A percentile compares a stretch with the other conserved stretches of the same genome.
Conservation (phyloP, 2,797 vertebrate species). For the Alauda arvensis region DNA sequence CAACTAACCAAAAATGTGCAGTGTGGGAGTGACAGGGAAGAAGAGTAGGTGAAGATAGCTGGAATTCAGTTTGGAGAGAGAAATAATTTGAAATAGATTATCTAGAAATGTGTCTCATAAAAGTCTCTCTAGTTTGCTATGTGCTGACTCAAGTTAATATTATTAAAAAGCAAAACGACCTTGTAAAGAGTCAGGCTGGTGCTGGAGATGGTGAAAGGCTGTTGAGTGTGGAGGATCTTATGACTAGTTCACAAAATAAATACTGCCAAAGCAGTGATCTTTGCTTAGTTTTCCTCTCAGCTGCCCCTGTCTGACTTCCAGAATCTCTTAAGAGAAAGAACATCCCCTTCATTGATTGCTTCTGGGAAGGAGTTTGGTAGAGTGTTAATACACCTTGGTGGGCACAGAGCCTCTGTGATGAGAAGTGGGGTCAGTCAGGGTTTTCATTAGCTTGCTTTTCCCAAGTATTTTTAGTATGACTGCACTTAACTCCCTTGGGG, state of each 20-base stretch:
- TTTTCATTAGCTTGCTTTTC: conserved; percentile 14
- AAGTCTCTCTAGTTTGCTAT: conserved; percentile 40
- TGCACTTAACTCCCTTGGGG: neutral
- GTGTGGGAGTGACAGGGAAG: conserved; percentile 16
- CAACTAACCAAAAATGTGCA: neutral
- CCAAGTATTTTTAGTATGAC: conserved; percentile 20
- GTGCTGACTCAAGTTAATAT: conserved; percentile 10
- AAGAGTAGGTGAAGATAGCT: conserved; percentile 16
- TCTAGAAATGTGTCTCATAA: conserved; percentile 19
- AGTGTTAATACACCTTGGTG: neutral
- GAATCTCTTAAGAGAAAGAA: neutral
- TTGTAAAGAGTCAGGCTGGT: neutral
- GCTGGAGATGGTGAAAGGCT: neutral
- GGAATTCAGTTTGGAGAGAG: neutral
- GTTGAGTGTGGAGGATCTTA: neutral
- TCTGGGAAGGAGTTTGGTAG: neutral
- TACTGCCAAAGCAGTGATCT: neutral
- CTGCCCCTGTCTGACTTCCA: neutral
- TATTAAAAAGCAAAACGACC: neutral
- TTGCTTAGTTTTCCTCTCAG: neutral
- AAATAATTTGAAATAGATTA: conserved; percentile 24
- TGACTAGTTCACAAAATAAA: neutral
- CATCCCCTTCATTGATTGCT: neutral
- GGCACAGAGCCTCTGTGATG: neutral
- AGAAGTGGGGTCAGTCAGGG: neutral